These are phyloP conservation scores for Cenopis cana DNA, from an alignment of 2,888 invertebrate species.

Conservation along the genomic window DNA sequence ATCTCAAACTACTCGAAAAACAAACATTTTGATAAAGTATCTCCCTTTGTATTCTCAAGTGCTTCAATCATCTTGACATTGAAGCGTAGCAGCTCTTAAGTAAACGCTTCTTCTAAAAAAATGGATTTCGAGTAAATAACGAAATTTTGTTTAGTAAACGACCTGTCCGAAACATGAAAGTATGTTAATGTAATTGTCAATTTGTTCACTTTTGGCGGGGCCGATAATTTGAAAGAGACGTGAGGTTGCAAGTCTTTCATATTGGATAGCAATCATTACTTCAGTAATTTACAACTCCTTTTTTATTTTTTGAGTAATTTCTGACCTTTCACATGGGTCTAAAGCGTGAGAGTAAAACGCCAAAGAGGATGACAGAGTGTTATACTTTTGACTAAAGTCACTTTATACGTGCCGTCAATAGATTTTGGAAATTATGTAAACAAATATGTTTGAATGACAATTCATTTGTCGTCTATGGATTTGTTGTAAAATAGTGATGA, in stretches of 20 bases:
- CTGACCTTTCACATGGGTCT: too few species aligned
- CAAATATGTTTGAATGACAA: too few species aligned
- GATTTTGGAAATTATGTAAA: too few species aligned
- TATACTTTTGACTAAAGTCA: too few species aligned
- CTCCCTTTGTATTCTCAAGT: conserved; percentile 24
- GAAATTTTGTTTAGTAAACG: conserved; percentile 13
- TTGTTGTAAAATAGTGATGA: too few species aligned
- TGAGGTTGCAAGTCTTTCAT: not conserved
- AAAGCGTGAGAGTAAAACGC: too few species aligned
- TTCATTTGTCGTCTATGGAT: too few species aligned
- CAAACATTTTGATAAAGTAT: conserved; percentile 27
- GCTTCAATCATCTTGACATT: conserved; percentile 9
- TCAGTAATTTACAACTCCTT: not conserved
- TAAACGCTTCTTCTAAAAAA: conserved; percentile 9
- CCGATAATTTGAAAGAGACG: not conserved
- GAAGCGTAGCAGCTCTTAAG: not conserved
- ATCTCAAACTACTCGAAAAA: conserved; percentile 7
- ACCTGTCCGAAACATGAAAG: conserved; percentile 28
- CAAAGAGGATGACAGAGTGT: too few species aligned
- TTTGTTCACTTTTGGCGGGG: not conserved
- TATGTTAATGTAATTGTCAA: conserved; percentile 25
- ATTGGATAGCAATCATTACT: not conserved
- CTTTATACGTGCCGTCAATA: too few species aligned
- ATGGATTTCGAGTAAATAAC: conserved; percentile 7
- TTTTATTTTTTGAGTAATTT: not conserved